phyloP scores from a whole-genome alignment of 2,113 vertebrate genomes.

The Cyanoliseus patagonus region DNA sequence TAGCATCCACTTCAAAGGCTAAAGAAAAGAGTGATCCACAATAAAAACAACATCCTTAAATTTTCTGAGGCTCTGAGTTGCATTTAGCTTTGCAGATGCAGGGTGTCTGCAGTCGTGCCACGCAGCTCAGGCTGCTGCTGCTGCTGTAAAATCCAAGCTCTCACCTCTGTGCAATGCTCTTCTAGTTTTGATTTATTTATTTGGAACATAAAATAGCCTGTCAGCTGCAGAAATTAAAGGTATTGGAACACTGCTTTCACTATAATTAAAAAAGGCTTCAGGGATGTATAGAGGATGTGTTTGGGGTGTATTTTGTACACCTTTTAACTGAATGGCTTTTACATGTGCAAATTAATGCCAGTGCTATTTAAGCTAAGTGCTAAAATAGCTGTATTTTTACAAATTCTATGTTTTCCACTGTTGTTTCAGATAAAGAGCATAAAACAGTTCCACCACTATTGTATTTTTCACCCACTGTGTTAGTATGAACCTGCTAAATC shows the following conservation, averaged over 20 bases:
- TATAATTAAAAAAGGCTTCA: background rate
- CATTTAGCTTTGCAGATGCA: conserved; percentile 14
- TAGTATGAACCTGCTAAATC: background rate
- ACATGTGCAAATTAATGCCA: background rate
- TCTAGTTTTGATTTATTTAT: conserved; percentile 4
- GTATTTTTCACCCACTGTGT: background rate
- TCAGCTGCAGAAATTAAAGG: background rate
- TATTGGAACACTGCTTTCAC: background rate
- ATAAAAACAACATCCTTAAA: background rate
- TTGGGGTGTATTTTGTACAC: background rate
- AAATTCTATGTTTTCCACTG: background rate
- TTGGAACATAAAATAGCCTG: conserved; percentile 6
- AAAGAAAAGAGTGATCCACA: background rate
- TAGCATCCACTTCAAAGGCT: background rate
- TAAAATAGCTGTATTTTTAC: background rate
- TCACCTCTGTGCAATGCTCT: background rate
- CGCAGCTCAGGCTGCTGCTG: background rate
- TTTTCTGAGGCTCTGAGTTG: background rate
- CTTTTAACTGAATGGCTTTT: background rate
- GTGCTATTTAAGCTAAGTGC: background rate
- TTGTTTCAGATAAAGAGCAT: background rate
- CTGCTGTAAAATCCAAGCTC: conserved; percentile 17
- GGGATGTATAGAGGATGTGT: background rate
- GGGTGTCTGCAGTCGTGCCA: background rate
- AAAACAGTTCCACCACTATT: background rate